Base-by-base conservation (phyloP, 2,797 vertebrate species). In the Oryzias sinensis region DNA sequence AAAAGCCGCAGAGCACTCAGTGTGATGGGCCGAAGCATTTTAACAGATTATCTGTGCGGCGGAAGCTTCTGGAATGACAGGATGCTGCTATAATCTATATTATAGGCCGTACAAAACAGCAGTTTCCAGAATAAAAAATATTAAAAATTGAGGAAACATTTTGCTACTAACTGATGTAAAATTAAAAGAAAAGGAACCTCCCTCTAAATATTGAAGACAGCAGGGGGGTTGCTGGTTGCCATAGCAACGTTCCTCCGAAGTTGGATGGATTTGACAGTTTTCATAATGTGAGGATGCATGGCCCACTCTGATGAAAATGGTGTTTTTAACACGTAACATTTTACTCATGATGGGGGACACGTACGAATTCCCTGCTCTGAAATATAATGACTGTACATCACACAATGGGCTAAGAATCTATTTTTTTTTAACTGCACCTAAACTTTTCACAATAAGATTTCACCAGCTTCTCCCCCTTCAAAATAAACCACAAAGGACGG, bases 21-120 rank as follows among this genome's bases (percentile, higher is more conserved):
- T 45, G 46, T 18, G 33, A 76, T 45, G 46, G 57, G 42, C 61
- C 71, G 59, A 59, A 60, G 69, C 62, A 18, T 22, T 74, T 64
- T 13, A 37, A 37, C 46, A 57, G 14, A 43, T 55, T 33, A 53
- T 52, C 3, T 29, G 33, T 51, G 57, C 71, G 69, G 71, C 49
- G 49, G 46, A 62, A 73, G 67, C 72, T 51, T 37, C 49, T 50
- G 49, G 37, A 18, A 41, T 49, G 40, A 72, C 27, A 27, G 27
- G 33, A 37, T 37, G 3, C 9, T 37, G 8, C 29, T 33, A 33
- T 13, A 37, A 37, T 37, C 33, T 37, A 18, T 25, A 16, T 62
- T 46, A 18, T 40, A 15, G 2, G 14, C n/a, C 14, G 5, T 15
- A 6, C 5, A 57, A 14, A 18, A 14, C 14, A 37, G 1, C 0